Conservation (phyloP, 30 jellyfish, hydroid and myxozoan genomes). For the Aurelia coerulea region DNA sequence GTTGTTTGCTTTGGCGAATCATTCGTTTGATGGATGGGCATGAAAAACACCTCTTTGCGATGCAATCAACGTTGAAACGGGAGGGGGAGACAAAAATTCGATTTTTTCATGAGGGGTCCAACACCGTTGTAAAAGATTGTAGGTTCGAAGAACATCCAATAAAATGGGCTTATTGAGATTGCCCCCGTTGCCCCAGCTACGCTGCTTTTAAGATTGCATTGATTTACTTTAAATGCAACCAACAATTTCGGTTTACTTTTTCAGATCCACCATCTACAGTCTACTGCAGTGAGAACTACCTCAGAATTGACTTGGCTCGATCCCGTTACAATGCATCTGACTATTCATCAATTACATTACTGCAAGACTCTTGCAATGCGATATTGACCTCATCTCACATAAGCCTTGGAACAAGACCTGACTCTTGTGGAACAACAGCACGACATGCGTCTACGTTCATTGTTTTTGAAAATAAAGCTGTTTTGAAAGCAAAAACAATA, state of each 20-base stretch:
- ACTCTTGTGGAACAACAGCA: constrained; percentile 43
- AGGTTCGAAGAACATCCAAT: too few species aligned
- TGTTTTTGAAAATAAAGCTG: constrained; percentile 30
- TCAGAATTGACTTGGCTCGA: constrained; percentile 37
- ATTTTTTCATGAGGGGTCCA: too few species aligned
- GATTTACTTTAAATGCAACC: too few species aligned
- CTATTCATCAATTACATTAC: constrained; percentile 27
- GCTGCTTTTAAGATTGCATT: too few species aligned
- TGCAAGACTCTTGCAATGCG: constrained; percentile 16
- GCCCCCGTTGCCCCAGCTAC: too few species aligned
- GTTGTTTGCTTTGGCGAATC: too few species aligned
- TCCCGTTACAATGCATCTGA: constrained; percentile 8
- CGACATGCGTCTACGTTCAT: not conserved
- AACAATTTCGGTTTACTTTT: not conserved
- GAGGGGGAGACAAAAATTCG: too few species aligned
- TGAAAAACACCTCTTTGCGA: too few species aligned
- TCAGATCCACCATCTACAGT: constrained; percentile 27
- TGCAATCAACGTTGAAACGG: too few species aligned
- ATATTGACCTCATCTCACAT: not conserved
- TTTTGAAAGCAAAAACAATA: constrained; percentile 10
- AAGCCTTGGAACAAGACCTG: constrained; percentile 42
- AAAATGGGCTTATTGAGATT: too few species aligned
- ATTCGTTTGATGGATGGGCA: too few species aligned
- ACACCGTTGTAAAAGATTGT: too few species aligned
- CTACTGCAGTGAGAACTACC: constrained; percentile 44